Evolutionary conservation across 2,113 vertebrate species (phyloP), one percentile per base, ranked within the genome.

Genomic region (Arothron firmamentum): DNA sequence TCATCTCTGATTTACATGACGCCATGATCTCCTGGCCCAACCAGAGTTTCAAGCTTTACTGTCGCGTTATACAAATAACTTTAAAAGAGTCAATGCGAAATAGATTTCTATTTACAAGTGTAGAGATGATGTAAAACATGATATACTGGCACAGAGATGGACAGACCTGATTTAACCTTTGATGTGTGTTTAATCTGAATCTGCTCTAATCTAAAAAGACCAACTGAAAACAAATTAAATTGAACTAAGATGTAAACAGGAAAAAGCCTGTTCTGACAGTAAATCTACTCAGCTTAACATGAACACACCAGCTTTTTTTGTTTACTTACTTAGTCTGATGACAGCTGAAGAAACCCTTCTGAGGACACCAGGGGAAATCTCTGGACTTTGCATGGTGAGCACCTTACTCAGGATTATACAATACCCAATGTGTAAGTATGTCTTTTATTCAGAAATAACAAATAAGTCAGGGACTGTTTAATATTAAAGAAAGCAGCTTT

Each of bases 281-380:
- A 31, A 31, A 31, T 38, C 1, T 38, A 10, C 9, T 12, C 6
- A 19, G 47, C 47, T 9, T n/a, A 19, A 2, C 18, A 49, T 10
- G 47, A 23, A 51, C 11, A 20, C 12, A 23, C 1, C 17, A n/a
- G 5, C 15, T 17, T 17, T 47, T 19, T 38, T 66, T 52, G 41
- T 13, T 56, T 28, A 84, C 85, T 91, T 90, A 90, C 92, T 88
- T 7, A 90, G 88, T 73, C 75, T 78, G 84, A 92, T 90, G 50
- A 85, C 61, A 50, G 87, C 77, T 65, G 90, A 90, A 25, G 79
- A 90, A 72, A 85, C 50, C 65, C 80, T 77, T 66, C 90, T 89
- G 74, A 83, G 78, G 53, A 74, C 80, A 59, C 65, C 79, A 25
- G 87, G 81, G 38, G 78, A 81, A 80, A 82, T 67, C 72, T 83